phyloP scores from a whole-genome alignment of 2,888 invertebrate species.

The Sussaba pulchella region DNA sequence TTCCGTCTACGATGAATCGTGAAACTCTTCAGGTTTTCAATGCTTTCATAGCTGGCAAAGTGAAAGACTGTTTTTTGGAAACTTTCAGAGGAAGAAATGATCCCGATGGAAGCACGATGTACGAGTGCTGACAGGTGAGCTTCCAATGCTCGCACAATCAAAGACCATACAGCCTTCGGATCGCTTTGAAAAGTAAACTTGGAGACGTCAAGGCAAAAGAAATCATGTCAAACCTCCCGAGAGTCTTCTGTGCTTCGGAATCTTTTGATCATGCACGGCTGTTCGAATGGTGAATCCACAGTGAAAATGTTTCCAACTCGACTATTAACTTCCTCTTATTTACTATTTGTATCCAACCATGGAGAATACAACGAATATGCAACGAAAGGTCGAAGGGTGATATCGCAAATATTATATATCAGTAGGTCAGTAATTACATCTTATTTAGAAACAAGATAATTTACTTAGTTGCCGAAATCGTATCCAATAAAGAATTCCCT shows the following conservation, averaged over 20 bases:
- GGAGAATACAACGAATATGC: not conserved
- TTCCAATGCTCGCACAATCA: slow-evolving; percentile 24
- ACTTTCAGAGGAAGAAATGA: slow-evolving; percentile 14
- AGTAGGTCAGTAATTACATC: no score
- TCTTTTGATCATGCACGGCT: slow-evolving; percentile 10
- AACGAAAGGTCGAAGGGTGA: not conserved
- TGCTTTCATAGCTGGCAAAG: slow-evolving; percentile 31
- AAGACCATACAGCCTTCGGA: slow-evolving; percentile 6
- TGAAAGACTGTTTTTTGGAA: slow-evolving; percentile 22
- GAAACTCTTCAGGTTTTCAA: slow-evolving; percentile 23
- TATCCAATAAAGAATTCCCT: no score
- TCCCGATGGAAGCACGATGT: not conserved
- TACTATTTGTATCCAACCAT: not conserved
- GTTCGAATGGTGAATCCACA: not conserved
- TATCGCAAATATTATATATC: not conserved
- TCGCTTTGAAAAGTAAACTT: slow-evolving; percentile 23
- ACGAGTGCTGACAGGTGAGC: slow-evolving; percentile 21
- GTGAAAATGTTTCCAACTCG: not conserved
- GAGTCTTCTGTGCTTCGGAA: not conserved
- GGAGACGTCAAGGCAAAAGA: slow-evolving; percentile 24
- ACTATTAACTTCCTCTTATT: not conserved
- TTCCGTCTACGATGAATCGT: slow-evolving; percentile 8
- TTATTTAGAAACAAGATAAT: no score
- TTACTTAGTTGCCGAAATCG: no score
- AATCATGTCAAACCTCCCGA: slow-evolving; percentile 15